Evolutionary conservation across 1,140 invertebrate genomes (phyloP).

Genomic region (Drosophila erecta): DNA sequence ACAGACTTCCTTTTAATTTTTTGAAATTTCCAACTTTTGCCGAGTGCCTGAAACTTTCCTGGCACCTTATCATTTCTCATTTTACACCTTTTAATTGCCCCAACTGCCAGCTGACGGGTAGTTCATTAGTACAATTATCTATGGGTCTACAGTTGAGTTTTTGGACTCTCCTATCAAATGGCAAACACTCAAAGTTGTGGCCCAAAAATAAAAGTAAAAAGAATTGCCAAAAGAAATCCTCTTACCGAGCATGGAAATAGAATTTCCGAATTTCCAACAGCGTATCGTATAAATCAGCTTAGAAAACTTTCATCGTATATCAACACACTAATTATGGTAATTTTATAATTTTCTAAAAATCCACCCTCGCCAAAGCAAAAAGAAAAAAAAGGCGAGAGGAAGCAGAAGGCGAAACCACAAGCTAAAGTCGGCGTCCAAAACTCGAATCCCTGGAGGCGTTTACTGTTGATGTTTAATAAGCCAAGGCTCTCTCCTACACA

Average conservation of each 20-base stretch:
- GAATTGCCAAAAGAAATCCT: constrained; percentile 32
- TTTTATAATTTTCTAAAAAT: constrained; percentile 76
- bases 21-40: constrained; percentile 26
- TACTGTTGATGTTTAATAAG: constrained; percentile 77
- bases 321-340: constrained; percentile 76
- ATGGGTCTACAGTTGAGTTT: neutral
- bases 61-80: constrained; percentile 37
- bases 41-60: constrained; percentile 10
- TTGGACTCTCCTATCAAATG: constrained; percentile 27
- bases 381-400: constrained; percentile 15
- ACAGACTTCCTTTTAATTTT: constrained; percentile 14
- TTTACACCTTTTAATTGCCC: constrained; percentile 46
- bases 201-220: neutral
- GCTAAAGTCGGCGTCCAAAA: constrained; percentile 24
- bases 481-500: constrained; percentile 22
- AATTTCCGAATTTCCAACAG: constrained; percentile 28
- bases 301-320: constrained; percentile 76
- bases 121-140: constrained; percentile 48
- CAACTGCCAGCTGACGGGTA: constrained; percentile 6
- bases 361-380: neutral
- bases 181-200: constrained; percentile 24
- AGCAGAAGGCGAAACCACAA: constrained; percentile 40
- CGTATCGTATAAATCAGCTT: constrained; percentile 75
- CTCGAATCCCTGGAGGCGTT: constrained; percentile 51
- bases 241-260: constrained; percentile 28